These are phyloP conservation scores for Neodiprion fabricii DNA, from an alignment of 1,140 invertebrate species.

Conservation along the genomic window DNA sequence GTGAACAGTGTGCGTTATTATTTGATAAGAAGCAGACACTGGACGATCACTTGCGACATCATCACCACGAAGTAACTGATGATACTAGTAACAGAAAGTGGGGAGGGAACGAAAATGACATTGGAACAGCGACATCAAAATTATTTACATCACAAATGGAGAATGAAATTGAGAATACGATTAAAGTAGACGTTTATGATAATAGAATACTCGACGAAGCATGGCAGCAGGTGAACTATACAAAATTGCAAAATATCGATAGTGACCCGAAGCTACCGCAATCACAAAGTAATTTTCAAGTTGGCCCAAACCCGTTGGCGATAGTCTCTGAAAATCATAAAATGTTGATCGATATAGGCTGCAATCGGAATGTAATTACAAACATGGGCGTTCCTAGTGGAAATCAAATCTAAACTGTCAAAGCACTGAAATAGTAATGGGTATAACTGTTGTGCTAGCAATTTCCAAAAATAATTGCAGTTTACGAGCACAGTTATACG, in stretches of 20 bases:
- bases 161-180: not conserved
- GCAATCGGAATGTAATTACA: conserved; percentile 26
- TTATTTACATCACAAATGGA: not conserved
- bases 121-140: not conserved
- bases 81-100: not conserved
- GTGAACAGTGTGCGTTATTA: conserved; percentile 57
- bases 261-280: conserved; percentile 21
- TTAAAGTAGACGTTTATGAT: not conserved
- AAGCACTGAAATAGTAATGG: conserved; percentile 21
- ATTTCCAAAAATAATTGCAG: conserved; percentile 13
- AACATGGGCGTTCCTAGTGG: conserved; percentile 16
- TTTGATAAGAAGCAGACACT: conserved; percentile 50
- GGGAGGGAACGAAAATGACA: not conserved
- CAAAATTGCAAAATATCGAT: conserved; percentile 21
- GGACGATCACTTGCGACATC: conserved; percentile 42
- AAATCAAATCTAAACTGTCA: conserved; percentile 24
- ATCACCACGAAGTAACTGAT: conserved; percentile 26
- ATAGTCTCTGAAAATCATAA: conserved; percentile 24
- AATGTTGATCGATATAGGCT: conserved; percentile 25
- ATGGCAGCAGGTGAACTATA: conserved; percentile 26
- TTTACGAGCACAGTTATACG: not conserved
- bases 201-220: conserved; percentile 18
- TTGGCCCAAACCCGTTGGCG: conserved; percentile 17
- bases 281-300: conserved; percentile 19
- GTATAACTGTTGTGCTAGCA: conserved; percentile 1